Evolutionary conservation across 2,888 invertebrate genomes (phyloP).

Genomic region (Chirona hameri): DNA sequence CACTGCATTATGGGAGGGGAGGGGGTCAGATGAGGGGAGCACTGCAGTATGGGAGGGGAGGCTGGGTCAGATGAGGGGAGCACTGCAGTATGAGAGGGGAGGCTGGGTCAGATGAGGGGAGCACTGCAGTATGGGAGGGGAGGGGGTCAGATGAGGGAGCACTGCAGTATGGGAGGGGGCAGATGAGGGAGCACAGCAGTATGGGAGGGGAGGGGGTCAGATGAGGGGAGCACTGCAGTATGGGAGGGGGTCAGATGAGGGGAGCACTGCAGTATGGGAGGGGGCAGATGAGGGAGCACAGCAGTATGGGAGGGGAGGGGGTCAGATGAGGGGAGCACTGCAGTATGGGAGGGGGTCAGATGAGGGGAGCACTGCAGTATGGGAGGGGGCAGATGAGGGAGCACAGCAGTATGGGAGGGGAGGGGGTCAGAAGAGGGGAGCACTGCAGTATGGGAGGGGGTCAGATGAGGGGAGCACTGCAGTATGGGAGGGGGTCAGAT

Average conservation of each 20-base stretch:
- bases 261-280: no score
- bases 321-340: not conserved
- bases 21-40: slow-evolving; percentile 62
- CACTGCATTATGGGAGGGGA: not conserved
- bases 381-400: not conserved
- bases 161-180: no score
- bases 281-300: not conserved
- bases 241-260: no score
- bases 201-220: not conserved
- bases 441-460: not conserved
- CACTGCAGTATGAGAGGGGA: no score
- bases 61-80: not conserved
- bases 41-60: slow-evolving; percentile 52
- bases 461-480: no score
- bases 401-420: no score
- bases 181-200: not conserved
- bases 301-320: no score
- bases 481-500: not conserved
- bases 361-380: no score
- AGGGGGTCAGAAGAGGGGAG: not conserved
- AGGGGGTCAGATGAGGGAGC: no score
- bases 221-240: not conserved
- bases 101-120: not conserved
- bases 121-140: not conserved
- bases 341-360: no score